Evolutionary conservation across 1,140 invertebrate species (phyloP).

Genomic region (Drosophila lacteicornis): DNA sequence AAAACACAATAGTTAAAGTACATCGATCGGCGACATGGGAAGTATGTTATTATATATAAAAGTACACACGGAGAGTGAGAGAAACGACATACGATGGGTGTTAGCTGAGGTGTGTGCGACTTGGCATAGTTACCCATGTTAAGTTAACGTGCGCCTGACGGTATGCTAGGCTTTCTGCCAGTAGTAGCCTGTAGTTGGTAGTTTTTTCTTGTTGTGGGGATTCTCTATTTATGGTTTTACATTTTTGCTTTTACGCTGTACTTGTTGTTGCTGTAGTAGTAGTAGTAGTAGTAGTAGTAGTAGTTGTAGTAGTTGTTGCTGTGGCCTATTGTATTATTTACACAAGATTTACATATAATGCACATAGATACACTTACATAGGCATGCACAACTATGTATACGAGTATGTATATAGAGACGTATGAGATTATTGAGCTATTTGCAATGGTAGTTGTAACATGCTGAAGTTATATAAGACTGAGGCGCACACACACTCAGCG

Average conservation of each 20-base stretch:
- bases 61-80: slow-evolving; percentile 10
- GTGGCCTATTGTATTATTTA: slow-evolving; percentile 74
- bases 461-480: slow-evolving; percentile 65
- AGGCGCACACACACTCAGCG: slow-evolving; percentile 7
- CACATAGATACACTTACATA: slow-evolving; percentile 43
- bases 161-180: slow-evolving; percentile 72
- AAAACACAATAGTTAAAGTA: slow-evolving; percentile 45
- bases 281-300: slow-evolving; percentile 27
- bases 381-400: slow-evolving; percentile 35
- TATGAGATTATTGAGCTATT: slow-evolving; percentile 25
- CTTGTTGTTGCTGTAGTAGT: slow-evolving; percentile 37
- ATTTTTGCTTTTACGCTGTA: slow-evolving; percentile 57
- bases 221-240: slow-evolving; percentile 60
- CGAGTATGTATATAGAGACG: slow-evolving; percentile 15
- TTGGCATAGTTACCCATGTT: slow-evolving; percentile 82
- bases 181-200: slow-evolving; percentile 59
- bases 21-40: slow-evolving; percentile 34
- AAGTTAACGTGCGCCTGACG: slow-evolving; percentile 78
- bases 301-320: slow-evolving; percentile 38
- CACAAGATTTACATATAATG: slow-evolving; percentile 58
- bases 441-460: slow-evolving; percentile 36
- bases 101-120: slow-evolving; percentile 25
- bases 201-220: slow-evolving; percentile 54
- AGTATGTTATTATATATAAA: slow-evolving; percentile 33
- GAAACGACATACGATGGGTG: slow-evolving; percentile 18